These are phyloP conservation scores for Phoxinus dragarum DNA, from an alignment of 2,797 vertebrate genomes.

Conservation along the genomic window DNA sequence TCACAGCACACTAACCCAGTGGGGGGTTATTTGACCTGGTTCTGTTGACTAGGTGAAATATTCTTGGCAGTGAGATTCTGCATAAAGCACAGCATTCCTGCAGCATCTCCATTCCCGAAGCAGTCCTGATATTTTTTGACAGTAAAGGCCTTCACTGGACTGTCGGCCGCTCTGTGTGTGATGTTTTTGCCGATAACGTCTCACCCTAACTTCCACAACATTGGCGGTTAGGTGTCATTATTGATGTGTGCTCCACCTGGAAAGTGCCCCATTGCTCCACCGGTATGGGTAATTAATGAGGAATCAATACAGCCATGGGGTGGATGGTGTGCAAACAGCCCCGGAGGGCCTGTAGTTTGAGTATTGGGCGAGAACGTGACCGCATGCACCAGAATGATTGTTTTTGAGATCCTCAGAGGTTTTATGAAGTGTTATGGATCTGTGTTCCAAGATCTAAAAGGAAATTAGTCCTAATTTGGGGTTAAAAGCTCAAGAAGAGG, in stretches of 20 bases:
- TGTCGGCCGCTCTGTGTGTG: neutral
- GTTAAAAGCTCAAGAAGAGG: neutral
- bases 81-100: constrained; percentile 37
- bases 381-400: constrained; percentile 17
- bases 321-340: constrained; percentile 51
- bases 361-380: constrained; percentile 56
- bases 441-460: neutral
- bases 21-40: constrained; percentile 66
- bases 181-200: constrained; percentile 13
- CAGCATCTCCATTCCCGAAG: neutral
- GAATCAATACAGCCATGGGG: constrained; percentile 59
- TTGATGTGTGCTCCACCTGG: constrained; percentile 45
- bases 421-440: neutral
- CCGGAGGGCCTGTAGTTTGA: constrained; percentile 68
- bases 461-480: neutral
- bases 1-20: constrained; percentile 36
- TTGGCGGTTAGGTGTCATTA: constrained; percentile 34
- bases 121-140: constrained; percentile 2
- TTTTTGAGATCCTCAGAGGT: neutral
- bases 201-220: constrained; percentile 25
- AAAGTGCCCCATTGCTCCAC: constrained; percentile 49
- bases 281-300: constrained; percentile 64
- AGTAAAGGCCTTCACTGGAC: neutral
- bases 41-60: constrained; percentile 61
- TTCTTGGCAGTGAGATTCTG: constrained; percentile 60